A percentile compares a stretch with the other conserved stretches of the same genome.
Evolutionary conservation across 1,140 invertebrate genomes (phyloP).

Genomic region (Heliconius eleuchia): DNA sequence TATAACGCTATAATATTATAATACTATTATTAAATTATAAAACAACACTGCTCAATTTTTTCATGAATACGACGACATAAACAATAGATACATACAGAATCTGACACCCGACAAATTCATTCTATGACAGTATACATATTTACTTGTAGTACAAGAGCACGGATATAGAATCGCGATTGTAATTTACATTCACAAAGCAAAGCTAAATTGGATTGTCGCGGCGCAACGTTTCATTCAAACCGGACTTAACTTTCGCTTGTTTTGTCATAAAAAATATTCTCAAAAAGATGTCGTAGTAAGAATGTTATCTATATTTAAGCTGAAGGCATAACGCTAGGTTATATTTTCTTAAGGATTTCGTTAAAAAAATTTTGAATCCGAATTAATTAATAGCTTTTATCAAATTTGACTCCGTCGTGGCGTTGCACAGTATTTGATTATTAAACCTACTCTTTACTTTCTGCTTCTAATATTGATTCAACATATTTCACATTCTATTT

Average conservation of each 20-base stretch:
- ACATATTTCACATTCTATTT: too few species aligned
- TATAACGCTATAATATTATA: too few species aligned
- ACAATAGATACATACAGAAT: background rate
- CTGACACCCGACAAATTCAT: slow-evolving; percentile 12
- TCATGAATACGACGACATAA: background rate
- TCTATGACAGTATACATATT: slow-evolving; percentile 6
- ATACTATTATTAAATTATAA: background rate
- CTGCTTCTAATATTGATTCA: too few species aligned
- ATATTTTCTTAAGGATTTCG: background rate
- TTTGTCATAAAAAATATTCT: background rate
- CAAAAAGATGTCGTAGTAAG: background rate
- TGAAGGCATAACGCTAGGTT: background rate
- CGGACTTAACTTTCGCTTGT: background rate
- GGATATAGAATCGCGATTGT: slow-evolving; percentile 42
- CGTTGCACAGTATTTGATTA: too few species aligned
- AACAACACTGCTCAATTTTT: background rate
- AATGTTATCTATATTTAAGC: background rate
- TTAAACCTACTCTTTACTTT: too few species aligned
- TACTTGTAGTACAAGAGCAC: slow-evolving; percentile 10
- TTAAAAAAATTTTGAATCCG: too few species aligned
- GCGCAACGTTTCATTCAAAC: slow-evolving; percentile 41
- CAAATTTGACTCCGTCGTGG: too few species aligned
- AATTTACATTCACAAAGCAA: slow-evolving; percentile 69
- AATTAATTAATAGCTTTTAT: too few species aligned
- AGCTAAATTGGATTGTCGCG: slow-evolving; percentile 62